Base-by-base conservation (phyloP, 37 sponge, comb jelly and placozoan species). In the Crambe crambe region DNA sequence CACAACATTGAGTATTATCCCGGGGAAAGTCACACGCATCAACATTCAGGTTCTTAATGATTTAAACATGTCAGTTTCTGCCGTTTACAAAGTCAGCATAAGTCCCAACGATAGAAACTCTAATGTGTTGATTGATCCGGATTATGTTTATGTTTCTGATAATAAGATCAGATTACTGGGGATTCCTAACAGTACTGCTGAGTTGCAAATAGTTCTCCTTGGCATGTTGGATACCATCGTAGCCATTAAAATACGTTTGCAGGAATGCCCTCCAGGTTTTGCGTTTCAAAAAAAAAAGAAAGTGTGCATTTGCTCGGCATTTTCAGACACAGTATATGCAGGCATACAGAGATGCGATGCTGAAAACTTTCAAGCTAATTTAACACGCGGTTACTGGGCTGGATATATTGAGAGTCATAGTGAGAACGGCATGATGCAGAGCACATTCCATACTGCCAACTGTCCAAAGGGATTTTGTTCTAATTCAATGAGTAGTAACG, bases 351-450 rank as follows among this genome's bases (percentile, higher is more conserved):
- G 51, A 6, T 47, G 51, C 12, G 12, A 47, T 47, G 12, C 51
- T 12, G 12, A 8, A 10, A 68, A 30, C 8, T 68, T 68, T 36
- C 37, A 20, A 30, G 70, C 70, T 68, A 6, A 37, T 18, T 10
- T 68, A 32, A 18, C 9, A 8, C 37, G 32, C 8, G 70, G 70
- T 6, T 68, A 68, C 20, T 68, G 70, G 70, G 70, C 70, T 68
- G 70, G 70, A 37, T 68, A 68, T 32, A 20, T 32, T 32, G 10
- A 36, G 21, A 8, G 8, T 10, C 9, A 37, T 36, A 32, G 22
- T 35, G 30, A 62, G 63, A 23, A 18, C 51, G 6, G 6, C 12
- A 12, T 6, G 51, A 47, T 12, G 12, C 51, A 47, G 12, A 12
- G 12, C 6, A 6, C 12, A 15, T 47, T 47, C 51, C 51, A 12